phyloP scores from a whole-genome alignment of 2,113 vertebrate species.

The Xiphorhynchus elegans region DNA sequence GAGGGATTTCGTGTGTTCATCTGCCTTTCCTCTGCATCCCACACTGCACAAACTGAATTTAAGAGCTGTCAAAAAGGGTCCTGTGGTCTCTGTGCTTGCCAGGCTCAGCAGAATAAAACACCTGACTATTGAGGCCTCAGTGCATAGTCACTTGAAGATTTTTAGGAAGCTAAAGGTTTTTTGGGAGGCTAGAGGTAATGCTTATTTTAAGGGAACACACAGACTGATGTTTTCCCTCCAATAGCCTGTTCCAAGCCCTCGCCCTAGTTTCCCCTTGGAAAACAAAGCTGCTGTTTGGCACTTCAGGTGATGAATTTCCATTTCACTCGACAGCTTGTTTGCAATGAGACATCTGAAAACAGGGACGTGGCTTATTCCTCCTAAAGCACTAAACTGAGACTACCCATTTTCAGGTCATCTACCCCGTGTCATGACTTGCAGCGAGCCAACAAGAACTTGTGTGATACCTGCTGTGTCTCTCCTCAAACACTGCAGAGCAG shows the following conservation, averaged over 20 bases:
- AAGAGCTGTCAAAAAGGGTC: neutral
- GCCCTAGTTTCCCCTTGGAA: neutral
- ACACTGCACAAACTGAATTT: neutral
- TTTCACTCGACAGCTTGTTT: neutral
- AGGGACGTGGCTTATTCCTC: neutral
- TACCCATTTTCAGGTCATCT: neutral
- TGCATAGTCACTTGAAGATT: neutral
- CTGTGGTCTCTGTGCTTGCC: neutral
- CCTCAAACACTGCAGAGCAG: rapidly evolving
- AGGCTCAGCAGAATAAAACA: neutral
- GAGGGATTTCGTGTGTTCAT: neutral
- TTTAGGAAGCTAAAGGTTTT: neutral
- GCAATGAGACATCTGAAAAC: neutral
- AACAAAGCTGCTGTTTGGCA: neutral
- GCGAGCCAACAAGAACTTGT: neutral
- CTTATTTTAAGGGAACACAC: neutral
- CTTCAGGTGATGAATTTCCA: neutral
- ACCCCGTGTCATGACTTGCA: rapidly evolving
- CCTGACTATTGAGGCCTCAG: rapidly evolving
- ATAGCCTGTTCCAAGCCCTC: neutral
- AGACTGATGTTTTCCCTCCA: neutral
- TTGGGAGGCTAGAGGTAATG: neutral
- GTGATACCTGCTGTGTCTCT: rapidly evolving
- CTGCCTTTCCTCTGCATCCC: neutral
- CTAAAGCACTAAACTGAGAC: rapidly evolving